Evolutionary conservation across 1,140 invertebrate species (phyloP).

Genomic region (Drosophila bifasciata): DNA sequence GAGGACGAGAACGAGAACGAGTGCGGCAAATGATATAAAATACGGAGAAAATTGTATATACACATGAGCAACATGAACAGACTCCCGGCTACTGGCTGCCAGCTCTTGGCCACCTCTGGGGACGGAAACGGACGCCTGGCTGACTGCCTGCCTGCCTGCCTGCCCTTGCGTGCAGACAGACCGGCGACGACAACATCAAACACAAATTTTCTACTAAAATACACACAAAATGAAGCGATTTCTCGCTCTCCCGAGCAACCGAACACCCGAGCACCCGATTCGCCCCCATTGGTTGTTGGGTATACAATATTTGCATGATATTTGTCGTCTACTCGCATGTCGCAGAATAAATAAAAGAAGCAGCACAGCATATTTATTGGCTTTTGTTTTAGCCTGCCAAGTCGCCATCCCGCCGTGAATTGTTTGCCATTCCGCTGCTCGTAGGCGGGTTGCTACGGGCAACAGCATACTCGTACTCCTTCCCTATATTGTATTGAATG

Average conservation of each 20-base stretch:
- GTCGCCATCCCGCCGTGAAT: background rate
- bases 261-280: no score
- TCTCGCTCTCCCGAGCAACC: slow-evolving; percentile 1
- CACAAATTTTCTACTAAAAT: slow-evolving; percentile 17
- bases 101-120: no score
- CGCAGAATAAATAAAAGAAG: slow-evolving; percentile 31
- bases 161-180: slow-evolving; percentile 49
- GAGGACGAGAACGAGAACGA: slow-evolving; percentile 1
- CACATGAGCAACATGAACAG: background rate
- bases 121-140: no score
- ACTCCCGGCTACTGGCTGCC: no score
- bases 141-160: background rate
- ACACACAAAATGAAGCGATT: slow-evolving; percentile 31
- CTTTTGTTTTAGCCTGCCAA: slow-evolving; percentile 37
- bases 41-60: slow-evolving; percentile 8
- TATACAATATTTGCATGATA: slow-evolving; percentile 42
- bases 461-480: slow-evolving; percentile 8
- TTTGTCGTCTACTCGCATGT: slow-evolving; percentile 45
- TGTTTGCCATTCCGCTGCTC: background rate
- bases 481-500: slow-evolving; percentile 15
- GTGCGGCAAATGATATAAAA: slow-evolving; percentile 3
- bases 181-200: slow-evolving; percentile 57
- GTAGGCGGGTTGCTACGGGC: slow-evolving; percentile 19
- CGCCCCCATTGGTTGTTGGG: background rate
- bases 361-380: slow-evolving; percentile 46